Percentiles rank a stretch among this genome's conserved stretches.
These are phyloP conservation scores for Ganaspis brasiliensis DNA, from an alignment of 2,888 invertebrate genomes.

Conservation along the genomic window DNA sequence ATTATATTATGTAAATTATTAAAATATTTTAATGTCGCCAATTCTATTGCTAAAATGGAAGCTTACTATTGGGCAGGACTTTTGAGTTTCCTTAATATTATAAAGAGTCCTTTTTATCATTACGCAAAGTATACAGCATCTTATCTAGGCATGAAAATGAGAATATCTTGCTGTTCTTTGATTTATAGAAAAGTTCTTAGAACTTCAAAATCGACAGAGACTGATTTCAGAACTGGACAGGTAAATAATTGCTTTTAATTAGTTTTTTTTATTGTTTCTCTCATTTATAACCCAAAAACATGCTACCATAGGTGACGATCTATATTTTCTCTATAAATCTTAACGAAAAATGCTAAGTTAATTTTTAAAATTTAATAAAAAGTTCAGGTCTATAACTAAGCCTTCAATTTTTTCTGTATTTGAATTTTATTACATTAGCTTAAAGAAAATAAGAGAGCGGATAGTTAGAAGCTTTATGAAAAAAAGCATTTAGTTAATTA, in stretches of 20 bases:
- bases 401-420: no score
- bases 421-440: no score
- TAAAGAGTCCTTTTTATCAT: conserved; percentile 81
- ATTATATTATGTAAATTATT: conserved; percentile 70
- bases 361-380: no score
- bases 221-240: conserved; percentile 88
- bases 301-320: no score
- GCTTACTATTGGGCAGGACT: conserved; percentile 80
- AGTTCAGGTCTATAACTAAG: no score
- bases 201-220: conserved; percentile 86
- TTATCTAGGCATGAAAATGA: conserved; percentile 88
- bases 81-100: conserved; percentile 67
- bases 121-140: conserved; percentile 85
- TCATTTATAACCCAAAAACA: no score
- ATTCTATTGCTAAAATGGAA: conserved; percentile 59
- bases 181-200: no score
- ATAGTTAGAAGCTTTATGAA: no score
- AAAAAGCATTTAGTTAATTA: no score
- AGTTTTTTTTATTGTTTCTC: neutral
- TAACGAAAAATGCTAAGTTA: no score
- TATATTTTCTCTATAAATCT: no score
- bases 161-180: conserved; percentile 90
- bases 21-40: conserved; percentile 60
- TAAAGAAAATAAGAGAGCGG: no score
- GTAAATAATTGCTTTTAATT: conserved; percentile 76